Base-by-base conservation (phyloP, 1,140 invertebrate species). In the Sweltsa coloradensis region DNA sequence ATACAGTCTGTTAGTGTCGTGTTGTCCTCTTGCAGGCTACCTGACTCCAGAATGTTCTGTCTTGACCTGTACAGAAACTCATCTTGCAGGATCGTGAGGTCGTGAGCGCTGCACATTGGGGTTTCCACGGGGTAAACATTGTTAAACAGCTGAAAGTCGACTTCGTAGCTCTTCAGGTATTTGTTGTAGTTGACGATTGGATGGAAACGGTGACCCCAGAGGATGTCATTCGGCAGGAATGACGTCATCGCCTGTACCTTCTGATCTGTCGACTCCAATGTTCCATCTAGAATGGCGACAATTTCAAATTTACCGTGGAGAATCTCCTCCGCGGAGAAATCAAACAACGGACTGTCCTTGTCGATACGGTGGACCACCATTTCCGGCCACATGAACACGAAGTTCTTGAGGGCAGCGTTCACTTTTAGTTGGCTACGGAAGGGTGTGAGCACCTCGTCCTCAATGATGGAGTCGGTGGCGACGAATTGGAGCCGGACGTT, bases 401-500 rank as follows among this genome's bases (percentile, higher is more conserved):
- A 61, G 5, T 68, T 51, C 53, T 71, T 16, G 36, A 19, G 16
- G 18, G 9, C 9, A 40, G 37, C 19, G 18, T 9, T 11, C 9
- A 88, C 73, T 46, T 78, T 75, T 40, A 91, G 62, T 56, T 89
- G 86, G 6, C 87, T 85, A 53, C 91, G 85, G 59, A 87, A 83
- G 59, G 89, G 87, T 0, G 79, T 78, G 45, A 93, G 67, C 24
- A 81, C 60, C 63, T 94, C 90, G 4, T 90, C 89, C 69, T 95
- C 90, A 57, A 83, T 80, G 0, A 93, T 97, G 14, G 82, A 81
- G 52, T 81, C 81, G 14, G 86, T 79, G 46, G 84, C 75, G 37
- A 99, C 93, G 40, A 99, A 65, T 61, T 95, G 87, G 1, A 92
- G 91, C 36, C 89, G 66, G 3, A 97, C 81, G 50, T 81, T 84